These are phyloP conservation scores for Notechis scutatus DNA, from an alignment of 2,113 vertebrate genomes.

Conservation along the genomic window DNA sequence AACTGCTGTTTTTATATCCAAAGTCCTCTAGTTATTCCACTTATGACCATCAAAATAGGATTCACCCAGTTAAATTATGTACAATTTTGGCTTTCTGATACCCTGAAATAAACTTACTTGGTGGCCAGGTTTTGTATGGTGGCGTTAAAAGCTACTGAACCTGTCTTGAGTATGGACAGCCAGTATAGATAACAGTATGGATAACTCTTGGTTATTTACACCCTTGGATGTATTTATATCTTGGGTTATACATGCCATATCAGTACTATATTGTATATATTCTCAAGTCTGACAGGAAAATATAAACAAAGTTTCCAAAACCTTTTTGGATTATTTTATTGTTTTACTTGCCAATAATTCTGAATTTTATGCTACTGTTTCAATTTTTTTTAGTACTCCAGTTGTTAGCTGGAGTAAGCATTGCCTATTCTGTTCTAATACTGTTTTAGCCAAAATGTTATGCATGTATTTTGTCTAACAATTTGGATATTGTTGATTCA, in stretches of 20 bases:
- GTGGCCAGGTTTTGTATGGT: not conserved
- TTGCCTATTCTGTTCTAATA: not conserved
- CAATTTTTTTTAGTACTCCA: not conserved
- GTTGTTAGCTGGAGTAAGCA: not conserved
- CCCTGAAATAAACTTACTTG: not conserved
- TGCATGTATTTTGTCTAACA: not conserved
- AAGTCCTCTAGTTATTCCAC: not conserved
- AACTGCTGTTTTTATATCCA: not conserved
- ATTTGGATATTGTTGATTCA: not conserved
- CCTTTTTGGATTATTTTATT: not conserved
- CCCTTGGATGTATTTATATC: not conserved
- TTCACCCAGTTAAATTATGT: not conserved
- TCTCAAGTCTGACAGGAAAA: too few relatives aligned
- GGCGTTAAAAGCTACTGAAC: not conserved
- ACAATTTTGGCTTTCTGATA: not conserved
- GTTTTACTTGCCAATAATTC: not conserved
- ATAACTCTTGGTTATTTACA: not conserved
- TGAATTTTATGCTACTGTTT: not conserved
- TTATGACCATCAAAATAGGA: not conserved
- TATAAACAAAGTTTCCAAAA: not conserved
- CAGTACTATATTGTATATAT: not conserved
- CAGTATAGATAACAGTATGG: not conserved
- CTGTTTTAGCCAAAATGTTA: not conserved
- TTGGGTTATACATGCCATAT: not conserved
- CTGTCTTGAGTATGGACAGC: not conserved